Conservation (phyloP, 2,888 invertebrate genomes). For the Lasius platythorax region DNA sequence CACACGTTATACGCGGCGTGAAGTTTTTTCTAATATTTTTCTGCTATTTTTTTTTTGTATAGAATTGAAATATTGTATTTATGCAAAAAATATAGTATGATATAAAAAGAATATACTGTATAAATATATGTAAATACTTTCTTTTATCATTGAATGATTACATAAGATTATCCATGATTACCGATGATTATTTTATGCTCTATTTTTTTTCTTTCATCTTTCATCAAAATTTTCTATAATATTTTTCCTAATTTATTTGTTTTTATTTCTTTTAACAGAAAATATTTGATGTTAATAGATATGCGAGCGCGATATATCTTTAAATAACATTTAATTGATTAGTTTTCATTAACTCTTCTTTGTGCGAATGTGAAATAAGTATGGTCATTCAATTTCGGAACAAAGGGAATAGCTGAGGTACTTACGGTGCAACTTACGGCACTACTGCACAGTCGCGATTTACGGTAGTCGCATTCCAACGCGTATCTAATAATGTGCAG, state of each 20-base stretch:
- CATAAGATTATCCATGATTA: not conserved
- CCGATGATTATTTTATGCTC: not conserved
- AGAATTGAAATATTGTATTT: not conserved
- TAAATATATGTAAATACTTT: not conserved
- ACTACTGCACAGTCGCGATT: constrained; percentile 73
- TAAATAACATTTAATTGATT: constrained; percentile 6
- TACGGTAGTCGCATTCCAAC: constrained; percentile 85
- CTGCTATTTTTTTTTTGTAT: not conserved
- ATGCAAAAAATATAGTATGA: not conserved
- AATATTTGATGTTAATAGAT: not conserved
- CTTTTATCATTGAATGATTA: not conserved
- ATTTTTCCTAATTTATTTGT: not conserved
- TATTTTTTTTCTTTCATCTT: not conserved
- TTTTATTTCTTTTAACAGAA: not conserved
- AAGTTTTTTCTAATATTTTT: constrained; percentile 1
- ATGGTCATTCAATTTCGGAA: constrained; percentile 36
- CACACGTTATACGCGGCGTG: not conserved
- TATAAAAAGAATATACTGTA: not conserved
- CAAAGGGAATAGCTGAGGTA: constrained; percentile 38
- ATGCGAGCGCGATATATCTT: not conserved
- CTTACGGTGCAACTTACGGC: constrained; percentile 53
- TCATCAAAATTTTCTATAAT: not conserved
- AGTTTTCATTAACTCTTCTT: not conserved
- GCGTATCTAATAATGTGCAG: constrained; percentile 85
- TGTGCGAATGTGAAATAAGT: not conserved